Evolutionary conservation across 2,113 vertebrate genomes (phyloP).

Genomic region (Melospiza melodia): DNA sequence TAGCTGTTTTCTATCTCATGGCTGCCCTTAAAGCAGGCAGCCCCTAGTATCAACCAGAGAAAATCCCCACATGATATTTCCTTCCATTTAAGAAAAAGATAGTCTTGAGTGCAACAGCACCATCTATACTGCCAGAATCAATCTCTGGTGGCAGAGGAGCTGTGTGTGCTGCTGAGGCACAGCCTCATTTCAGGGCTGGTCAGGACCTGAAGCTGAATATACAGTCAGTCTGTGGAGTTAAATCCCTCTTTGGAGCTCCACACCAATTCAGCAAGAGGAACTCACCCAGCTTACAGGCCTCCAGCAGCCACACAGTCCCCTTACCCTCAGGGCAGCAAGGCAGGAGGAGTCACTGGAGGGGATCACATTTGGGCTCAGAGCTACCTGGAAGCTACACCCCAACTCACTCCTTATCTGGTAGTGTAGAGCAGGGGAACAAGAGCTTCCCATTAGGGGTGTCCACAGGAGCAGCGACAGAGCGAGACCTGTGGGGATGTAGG

Average conservation of each 20-base stretch:
- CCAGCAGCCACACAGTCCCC: not conserved
- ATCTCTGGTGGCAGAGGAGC: not conserved
- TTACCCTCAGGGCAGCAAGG: not conserved
- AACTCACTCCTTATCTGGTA: fast-evolving
- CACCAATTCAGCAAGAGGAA: not conserved
- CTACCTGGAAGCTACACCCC: not conserved
- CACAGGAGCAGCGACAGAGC: fast-evolving
- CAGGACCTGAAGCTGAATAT: not conserved
- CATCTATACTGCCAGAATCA: not conserved
- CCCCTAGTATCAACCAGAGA: not conserved
- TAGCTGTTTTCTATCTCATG: not conserved
- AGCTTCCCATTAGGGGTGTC: not conserved
- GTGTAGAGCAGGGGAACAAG: not conserved
- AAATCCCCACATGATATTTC: fast-evolving
- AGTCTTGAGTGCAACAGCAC: not conserved
- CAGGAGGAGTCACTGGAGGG: not conserved
- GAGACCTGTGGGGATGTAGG: fast-evolving
- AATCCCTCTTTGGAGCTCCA: not conserved
- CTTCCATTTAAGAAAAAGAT: not conserved
- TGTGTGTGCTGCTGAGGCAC: not conserved
- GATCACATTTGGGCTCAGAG: not conserved
- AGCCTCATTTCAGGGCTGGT: fast-evolving
- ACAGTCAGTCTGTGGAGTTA: not conserved
- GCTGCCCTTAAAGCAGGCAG: not conserved
- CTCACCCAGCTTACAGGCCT: not conserved